Evolutionary conservation across 2,113 vertebrate species (phyloP), one percentile per base, ranked within the genome.

Genomic region (Pseudorasbora parva): DNA sequence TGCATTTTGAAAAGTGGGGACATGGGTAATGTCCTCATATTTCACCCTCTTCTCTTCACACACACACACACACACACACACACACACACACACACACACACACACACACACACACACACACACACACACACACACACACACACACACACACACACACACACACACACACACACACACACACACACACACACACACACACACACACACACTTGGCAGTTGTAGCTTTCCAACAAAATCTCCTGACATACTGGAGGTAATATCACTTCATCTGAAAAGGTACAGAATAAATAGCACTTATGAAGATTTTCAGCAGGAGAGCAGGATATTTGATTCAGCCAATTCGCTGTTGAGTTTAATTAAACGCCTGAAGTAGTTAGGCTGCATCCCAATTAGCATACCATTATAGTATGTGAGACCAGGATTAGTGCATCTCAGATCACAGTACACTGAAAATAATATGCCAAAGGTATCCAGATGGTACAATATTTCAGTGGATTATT

Each of bases 321-420:
- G 68, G 41, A 72, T 45, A 72, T 72, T 72, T 45, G 68, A 72
- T 43, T 72, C 21, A 6, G 68, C 41, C 68, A 45, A 47, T 72
- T 72, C 23, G 41, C 41, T 72, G 68, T 47, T 72, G 21, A 23
- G 68, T 72, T 72, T 72, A 72, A 72, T 72, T 72, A 72, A 72
- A 72, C 15, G 68, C 68, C 68, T 72, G n/a, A 25, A 72, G 68
- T 72, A 45, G 68, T 72, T 25, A 72, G 41, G 21, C 68, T 45
- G 68, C 68, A 72, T 47, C 68, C 68, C 41, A 72, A 72, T 72
- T 72, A 72, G 68, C 68, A 72, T 72, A 12, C 41, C 6, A 72
- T 72, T 72, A 72, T 47, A 72, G 12, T 72, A 25, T 72, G 68
- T 47, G 68, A 12, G n/a, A 23, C 10, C 68, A 45, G 41, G 41